A percentile compares a stretch with the other conserved stretches of the same genome.
phyloP scores from a whole-genome alignment of 2,888 invertebrate genomes.

The Epirrhoe alternata region DNA sequence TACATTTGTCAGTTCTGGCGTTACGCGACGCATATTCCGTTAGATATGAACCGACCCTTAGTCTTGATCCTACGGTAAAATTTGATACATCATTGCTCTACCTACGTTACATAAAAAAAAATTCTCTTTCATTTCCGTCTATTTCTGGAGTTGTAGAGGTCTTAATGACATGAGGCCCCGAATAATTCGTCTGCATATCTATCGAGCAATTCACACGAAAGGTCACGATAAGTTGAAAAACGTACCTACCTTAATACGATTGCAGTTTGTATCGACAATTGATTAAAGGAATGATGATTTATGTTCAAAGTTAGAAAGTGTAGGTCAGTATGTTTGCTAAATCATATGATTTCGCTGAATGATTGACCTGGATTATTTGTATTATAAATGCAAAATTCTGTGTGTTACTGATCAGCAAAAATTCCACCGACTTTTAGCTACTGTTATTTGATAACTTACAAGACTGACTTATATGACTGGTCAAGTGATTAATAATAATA shows the following conservation, averaged over 20 bases:
- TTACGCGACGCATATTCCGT: too few relatives aligned
- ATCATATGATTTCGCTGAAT: slow-evolving; percentile 19
- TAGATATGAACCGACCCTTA: too few relatives aligned
- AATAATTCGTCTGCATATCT: slow-evolving; percentile 6
- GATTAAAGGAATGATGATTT: slow-evolving; percentile 9
- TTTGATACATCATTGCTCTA: too few relatives aligned
- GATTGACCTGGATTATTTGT: slow-evolving; percentile 19
- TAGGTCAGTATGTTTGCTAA: slow-evolving; percentile 22
- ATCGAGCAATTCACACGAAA: slow-evolving; percentile 5
- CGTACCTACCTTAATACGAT: slow-evolving; percentile 7
- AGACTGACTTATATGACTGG: too few relatives aligned
- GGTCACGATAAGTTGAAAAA: slow-evolving; percentile 23
- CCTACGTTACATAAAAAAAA: too few relatives aligned
- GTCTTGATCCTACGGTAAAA: too few relatives aligned
- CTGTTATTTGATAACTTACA: background rate
- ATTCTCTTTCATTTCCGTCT: background rate
- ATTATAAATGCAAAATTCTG: slow-evolving; percentile 21
- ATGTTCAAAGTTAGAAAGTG: slow-evolving; percentile 18
- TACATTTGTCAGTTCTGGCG: too few relatives aligned
- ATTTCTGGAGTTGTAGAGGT: background rate
- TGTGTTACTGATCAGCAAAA: slow-evolving; percentile 13
- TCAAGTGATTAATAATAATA: background rate
- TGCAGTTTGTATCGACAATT: slow-evolving; percentile 16
- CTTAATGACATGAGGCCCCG: background rate
- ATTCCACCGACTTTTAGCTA: background rate